Evolutionary conservation across 2,797 vertebrate genomes (phyloP), one percentile per base, ranked within the genome.

Genomic region (Rhadinocentrus ornatus): DNA sequence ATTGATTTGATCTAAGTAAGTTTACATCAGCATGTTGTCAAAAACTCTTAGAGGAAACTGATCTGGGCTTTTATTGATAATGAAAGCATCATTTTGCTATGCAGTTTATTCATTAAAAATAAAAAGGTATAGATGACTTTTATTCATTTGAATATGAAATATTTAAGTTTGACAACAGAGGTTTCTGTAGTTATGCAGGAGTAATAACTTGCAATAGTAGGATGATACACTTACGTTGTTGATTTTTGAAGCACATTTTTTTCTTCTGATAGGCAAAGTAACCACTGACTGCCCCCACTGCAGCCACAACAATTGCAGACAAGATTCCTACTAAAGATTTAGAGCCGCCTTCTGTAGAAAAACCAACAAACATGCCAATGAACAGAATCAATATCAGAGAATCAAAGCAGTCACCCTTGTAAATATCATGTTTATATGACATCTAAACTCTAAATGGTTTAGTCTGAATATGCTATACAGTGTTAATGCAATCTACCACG

Each of bases 211-310:
- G 34, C 6, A 34, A 34, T 6, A 29, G 15, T 44, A 12, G 11
- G 16, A 7, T 32, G 5, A 22, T 39, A 75, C 71, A 80, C 10
- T 84, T 90, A 97, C 96, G 94, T 1, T 88, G 90, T 72, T 90
- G 91, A n/a, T 86, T 84, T 73, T 93, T 95, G 90, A 98, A 98
- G 88, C 97, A 98, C n/a, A 97, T 83, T 65, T 96, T 96, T 89
- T 96, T 98, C 90, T 96, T 97, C 89, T 95, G 95, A 75, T 97
- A 96, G 74, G 95, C 91, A 68, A 96, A 93, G 83, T 96, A 98
- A 79, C 95, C 96, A 3, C 87, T 77, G 0, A 94, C 79, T 0
- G 95, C 95, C 8, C 92, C 97, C 10, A 93, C 87, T 29, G 94
- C 77, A 39, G 96, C 93, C 34, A 95, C 93, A 1, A 75, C 87